Conservation (phyloP, 1,140 invertebrate species). For the Scylla paramamosain region DNA sequence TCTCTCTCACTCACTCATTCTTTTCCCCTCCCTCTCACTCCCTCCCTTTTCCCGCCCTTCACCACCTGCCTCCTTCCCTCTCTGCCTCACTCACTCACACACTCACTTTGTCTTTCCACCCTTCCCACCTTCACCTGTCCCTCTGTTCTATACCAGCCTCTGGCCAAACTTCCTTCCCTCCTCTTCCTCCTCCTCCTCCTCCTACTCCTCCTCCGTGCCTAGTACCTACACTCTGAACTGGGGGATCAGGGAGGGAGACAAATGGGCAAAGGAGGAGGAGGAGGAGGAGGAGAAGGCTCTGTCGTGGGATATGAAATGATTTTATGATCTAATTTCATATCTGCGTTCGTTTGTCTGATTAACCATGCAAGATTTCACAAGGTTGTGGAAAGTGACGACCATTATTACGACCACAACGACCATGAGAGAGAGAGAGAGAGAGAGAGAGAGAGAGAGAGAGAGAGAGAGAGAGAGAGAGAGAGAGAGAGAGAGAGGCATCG, state of each 20-base stretch:
- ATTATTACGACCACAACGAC: no score
- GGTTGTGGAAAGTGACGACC: no score
- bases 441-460: no score
- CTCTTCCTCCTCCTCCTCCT: constrained; percentile 21
- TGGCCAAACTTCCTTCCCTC: not conserved
- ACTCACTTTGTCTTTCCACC: not conserved
- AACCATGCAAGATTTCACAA: no score
- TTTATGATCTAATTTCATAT: not conserved
- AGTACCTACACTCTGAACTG: no score
- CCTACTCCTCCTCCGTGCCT: not conserved
- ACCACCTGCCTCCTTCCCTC: not conserved
- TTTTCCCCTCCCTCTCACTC: not conserved
- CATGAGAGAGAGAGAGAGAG: no score
- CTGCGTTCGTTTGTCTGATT: no score
- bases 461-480: no score
- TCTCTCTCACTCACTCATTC: not conserved
- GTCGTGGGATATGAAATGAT: not conserved
- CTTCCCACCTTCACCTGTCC: not conserved
- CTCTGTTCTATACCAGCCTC: not conserved
- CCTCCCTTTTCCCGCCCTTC: not conserved
- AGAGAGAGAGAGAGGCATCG: not conserved
- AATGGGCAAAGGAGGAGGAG: no score
- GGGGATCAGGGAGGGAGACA: no score
- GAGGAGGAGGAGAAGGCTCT: not conserved
- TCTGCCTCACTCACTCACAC: not conserved